Evolutionary conservation across 2,888 invertebrate genomes (phyloP).

Genomic region (Drosophila mettleri): DNA sequence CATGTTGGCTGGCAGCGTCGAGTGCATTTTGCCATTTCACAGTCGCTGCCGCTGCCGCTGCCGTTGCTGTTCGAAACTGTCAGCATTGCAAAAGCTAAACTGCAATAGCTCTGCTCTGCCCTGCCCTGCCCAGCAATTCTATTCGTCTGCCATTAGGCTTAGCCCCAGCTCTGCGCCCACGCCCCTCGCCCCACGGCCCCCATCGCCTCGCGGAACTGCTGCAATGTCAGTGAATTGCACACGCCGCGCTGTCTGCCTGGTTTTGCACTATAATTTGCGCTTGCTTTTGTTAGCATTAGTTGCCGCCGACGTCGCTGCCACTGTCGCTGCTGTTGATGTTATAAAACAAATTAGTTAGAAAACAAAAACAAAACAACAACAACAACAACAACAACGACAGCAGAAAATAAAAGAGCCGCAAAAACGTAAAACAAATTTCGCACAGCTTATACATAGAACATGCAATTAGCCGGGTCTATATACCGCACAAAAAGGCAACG

Average conservation of each 20-base stretch:
- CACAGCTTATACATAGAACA: constrained; percentile 59
- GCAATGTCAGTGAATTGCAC: constrained; percentile 61
- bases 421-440: constrained; percentile 47
- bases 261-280: constrained; percentile 72
- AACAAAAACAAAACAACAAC: constrained; percentile 49
- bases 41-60: constrained; percentile 1
- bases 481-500: constrained; percentile 17
- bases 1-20: constrained; percentile 68
- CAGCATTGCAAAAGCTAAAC: constrained; percentile 72
- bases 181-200: not conserved
- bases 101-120: constrained; percentile 52
- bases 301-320: constrained; percentile 45
- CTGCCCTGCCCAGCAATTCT: constrained; percentile 28
- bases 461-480: constrained; percentile 65
- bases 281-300: constrained; percentile 56
- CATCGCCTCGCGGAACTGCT: constrained; percentile 28
- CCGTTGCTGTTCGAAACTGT: constrained; percentile 52
- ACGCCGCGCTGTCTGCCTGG: constrained; percentile 71
- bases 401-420: constrained; percentile 44
- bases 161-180: constrained; percentile 14
- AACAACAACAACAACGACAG: constrained; percentile 20
- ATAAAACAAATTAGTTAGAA: constrained; percentile 77
- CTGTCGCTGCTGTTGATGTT: constrained; percentile 63
- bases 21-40: constrained; percentile 46
- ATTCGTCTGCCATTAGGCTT: constrained; percentile 41